A percentile compares a stretch with the other conserved stretches of the same genome.
phyloP scores from a whole-genome alignment of 2,797 vertebrate genomes.

The Hozukius guyotensis region DNA sequence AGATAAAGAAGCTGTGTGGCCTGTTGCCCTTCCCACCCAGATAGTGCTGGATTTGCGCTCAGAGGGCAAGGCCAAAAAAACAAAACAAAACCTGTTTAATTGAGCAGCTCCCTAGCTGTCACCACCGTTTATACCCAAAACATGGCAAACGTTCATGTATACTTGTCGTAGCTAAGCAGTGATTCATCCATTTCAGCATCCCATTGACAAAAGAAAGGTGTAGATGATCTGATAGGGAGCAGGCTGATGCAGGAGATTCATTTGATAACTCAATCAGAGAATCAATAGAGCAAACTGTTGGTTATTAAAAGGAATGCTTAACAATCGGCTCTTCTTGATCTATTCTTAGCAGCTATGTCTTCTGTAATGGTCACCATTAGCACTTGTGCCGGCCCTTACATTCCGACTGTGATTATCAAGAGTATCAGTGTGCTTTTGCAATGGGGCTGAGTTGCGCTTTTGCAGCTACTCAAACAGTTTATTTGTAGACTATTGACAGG shows the following conservation, averaged over 20 bases:
- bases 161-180: constrained; percentile 30
- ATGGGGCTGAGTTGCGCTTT: constrained; percentile 33
- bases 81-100: constrained; percentile 26
- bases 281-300: constrained; percentile 17
- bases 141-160: constrained; percentile 30
- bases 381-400: constrained; percentile 60
- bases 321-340: constrained; percentile 50
- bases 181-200: constrained; percentile 53
- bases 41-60: constrained; percentile 10
- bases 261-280: neutral
- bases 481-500: constrained; percentile 79
- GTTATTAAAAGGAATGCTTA: constrained; percentile 32
- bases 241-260: neutral
- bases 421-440: constrained; percentile 67
- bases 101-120: constrained; percentile 53
- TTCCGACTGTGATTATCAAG: constrained; percentile 71
- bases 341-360: constrained; percentile 69
- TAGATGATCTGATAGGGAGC: constrained; percentile 1
- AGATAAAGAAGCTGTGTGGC: constrained; percentile 23
- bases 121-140: constrained; percentile 51
- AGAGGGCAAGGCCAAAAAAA: constrained; percentile 17
- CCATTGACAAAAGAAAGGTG: constrained; percentile 28
- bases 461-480: constrained; percentile 75
- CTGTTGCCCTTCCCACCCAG: constrained; percentile 25
- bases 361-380: constrained; percentile 67